phyloP scores from a whole-genome alignment of 2,888 invertebrate species.

The Willowsia nigromaculata region DNA sequence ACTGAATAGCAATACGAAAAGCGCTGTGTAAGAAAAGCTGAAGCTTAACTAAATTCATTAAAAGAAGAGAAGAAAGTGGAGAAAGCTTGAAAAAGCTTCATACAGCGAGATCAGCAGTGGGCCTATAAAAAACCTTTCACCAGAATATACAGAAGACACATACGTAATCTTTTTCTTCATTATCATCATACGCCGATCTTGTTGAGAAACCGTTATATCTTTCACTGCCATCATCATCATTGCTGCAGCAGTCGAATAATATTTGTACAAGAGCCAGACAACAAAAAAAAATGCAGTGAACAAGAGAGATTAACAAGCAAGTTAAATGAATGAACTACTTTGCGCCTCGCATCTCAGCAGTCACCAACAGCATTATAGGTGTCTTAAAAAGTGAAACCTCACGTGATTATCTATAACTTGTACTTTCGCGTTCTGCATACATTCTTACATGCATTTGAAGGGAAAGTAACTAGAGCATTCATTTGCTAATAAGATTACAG shows the following conservation, averaged over 20 bases:
- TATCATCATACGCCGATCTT: conserved; percentile 28
- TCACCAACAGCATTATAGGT: background rate
- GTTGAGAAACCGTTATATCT: conserved; percentile 16
- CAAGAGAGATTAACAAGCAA: conserved; percentile 1
- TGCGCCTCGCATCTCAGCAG: background rate
- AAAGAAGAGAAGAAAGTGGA: conserved; percentile 48
- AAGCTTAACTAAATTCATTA: conserved; percentile 70
- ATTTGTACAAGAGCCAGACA: background rate
- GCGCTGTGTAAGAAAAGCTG: conserved; percentile 46
- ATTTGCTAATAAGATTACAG: conserved; percentile 34
- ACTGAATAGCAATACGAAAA: conserved; percentile 62
- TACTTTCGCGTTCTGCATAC: background rate
- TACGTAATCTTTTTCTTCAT: background rate
- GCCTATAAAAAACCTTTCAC: conserved; percentile 34
- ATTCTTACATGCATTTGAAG: conserved; percentile 20
- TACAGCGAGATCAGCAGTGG: conserved; percentile 33
- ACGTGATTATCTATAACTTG: background rate
- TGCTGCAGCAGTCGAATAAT: conserved; percentile 37
- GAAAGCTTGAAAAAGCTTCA: conserved; percentile 45
- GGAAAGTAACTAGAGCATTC: conserved; percentile 37
- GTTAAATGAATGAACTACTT: conserved; percentile 8
- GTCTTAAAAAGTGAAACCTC: conserved; percentile 14
- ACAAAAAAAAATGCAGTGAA: conserved; percentile 9
- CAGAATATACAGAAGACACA: background rate
- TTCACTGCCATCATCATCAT: conserved; percentile 7